These are phyloP conservation scores for Alces alces DNA, from an alignment of 2,113 vertebrate genomes.

Conservation along the genomic window DNA sequence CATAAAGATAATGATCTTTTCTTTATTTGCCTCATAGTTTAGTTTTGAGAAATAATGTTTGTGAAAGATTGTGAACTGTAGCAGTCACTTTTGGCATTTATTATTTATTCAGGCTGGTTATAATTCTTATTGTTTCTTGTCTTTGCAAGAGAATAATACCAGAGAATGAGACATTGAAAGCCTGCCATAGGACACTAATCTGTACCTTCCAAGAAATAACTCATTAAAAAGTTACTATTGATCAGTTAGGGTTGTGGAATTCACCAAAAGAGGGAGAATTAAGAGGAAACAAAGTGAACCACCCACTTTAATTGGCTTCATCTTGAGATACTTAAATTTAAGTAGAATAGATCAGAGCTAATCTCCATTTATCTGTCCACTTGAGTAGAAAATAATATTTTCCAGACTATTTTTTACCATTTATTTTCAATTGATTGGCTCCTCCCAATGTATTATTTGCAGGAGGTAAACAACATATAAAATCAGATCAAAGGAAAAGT, in stretches of 20 bases:
- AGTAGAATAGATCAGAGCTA: not conserved
- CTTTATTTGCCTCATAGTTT: not conserved
- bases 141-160: not conserved
- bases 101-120: not conserved
- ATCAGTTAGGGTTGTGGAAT: not conserved
- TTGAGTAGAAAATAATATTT: not conserved
- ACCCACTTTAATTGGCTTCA: not conserved
- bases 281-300: not conserved
- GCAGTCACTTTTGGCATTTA: not conserved
- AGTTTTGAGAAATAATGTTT: not conserved
- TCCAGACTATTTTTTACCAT: not conserved
- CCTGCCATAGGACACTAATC: fast-evolving
- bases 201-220: slow-evolving; percentile 19
- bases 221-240: not conserved
- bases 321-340: not conserved
- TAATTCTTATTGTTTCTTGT: not conserved
- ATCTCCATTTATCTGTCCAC: not conserved
- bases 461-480: slow-evolving; percentile 26
- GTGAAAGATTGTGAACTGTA: not conserved
- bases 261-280: not conserved
- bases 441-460: not conserved
- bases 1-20: not conserved
- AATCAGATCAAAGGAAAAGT: not conserved
- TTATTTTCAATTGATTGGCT: slow-evolving; percentile 17
- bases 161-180: not conserved